These are phyloP conservation scores for Peromyscus nudipes DNA, from an alignment of 2,797 vertebrate genomes.

Conservation along the genomic window DNA sequence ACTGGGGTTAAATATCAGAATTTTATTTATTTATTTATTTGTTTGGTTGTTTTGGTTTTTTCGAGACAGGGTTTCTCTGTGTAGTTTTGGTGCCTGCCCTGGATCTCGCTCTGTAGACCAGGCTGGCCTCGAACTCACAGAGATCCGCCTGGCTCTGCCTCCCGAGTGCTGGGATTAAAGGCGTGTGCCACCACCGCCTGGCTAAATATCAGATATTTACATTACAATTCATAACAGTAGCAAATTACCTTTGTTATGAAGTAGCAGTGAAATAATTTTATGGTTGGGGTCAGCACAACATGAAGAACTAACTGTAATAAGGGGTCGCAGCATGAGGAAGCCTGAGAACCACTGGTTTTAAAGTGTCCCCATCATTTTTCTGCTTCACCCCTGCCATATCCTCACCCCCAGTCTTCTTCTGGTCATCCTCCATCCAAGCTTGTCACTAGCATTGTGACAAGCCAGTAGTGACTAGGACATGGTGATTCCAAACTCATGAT, in stretches of 20 bases:
- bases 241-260: neutral
- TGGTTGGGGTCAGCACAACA: neutral
- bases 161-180: no score
- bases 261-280: neutral
- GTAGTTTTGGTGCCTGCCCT: no score
- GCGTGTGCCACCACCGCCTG: no score
- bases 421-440: neutral
- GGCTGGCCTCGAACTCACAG: no score
- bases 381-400: neutral
- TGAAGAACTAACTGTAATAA: neutral
- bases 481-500: neutral
- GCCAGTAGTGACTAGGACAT: neutral
- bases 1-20: neutral
- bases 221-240: neutral
- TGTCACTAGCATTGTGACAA: neutral
- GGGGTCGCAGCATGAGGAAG: neutral
- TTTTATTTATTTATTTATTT: no score
- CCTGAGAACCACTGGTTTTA: neutral
- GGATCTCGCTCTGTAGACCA: no score
- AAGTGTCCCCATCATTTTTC: neutral
- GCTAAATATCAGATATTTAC: neutral
- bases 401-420: neutral
- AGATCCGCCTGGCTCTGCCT: no score
- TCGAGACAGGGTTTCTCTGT: no score
- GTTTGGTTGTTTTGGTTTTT: no score